A percentile compares a stretch with the other conserved stretches of the same genome.
Evolutionary conservation across 2,797 vertebrate genomes (phyloP).

Genomic region (Diplodus sargus): DNA sequence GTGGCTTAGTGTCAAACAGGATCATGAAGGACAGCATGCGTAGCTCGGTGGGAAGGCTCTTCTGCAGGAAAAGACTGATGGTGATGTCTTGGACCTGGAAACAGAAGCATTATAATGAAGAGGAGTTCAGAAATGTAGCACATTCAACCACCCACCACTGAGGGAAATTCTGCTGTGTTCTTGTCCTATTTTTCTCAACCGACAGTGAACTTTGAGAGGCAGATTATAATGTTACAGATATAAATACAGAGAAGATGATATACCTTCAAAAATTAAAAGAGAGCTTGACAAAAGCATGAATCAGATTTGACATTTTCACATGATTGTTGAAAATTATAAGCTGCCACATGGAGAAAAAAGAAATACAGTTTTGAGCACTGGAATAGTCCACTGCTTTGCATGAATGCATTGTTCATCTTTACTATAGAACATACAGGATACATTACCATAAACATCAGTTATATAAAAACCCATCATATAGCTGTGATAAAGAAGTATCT

Average conservation of each 20-base stretch:
- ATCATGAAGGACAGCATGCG: conserved; percentile 86
- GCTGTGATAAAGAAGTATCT: background rate
- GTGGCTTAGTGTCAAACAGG: conserved; percentile 89
- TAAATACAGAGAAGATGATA: background rate
- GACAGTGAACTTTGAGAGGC: conserved; percentile 13
- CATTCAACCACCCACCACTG: background rate
- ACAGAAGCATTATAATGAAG: conserved; percentile 8
- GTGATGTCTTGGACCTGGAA: conserved; percentile 88
- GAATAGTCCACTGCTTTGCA: background rate
- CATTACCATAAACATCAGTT: background rate
- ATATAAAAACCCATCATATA: background rate
- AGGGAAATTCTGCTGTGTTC: background rate
- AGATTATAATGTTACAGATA: conserved; percentile 3
- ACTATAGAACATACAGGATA: background rate
- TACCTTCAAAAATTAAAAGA: background rate
- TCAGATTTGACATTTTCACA: conserved; percentile 8
- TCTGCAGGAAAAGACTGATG: conserved; percentile 84
- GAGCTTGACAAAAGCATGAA: background rate
- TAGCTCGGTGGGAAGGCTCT: conserved; percentile 74
- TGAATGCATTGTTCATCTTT: background rate
- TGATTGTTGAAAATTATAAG: background rate
- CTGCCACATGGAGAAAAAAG: background rate
- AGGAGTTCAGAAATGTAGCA: background rate
- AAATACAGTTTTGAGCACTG: background rate
- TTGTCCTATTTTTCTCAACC: background rate